Percentiles rank a stretch among this genome's conserved stretches.
phyloP scores from a whole-genome alignment of 2,888 invertebrate genomes.

The Cataglyphis livida region DNA sequence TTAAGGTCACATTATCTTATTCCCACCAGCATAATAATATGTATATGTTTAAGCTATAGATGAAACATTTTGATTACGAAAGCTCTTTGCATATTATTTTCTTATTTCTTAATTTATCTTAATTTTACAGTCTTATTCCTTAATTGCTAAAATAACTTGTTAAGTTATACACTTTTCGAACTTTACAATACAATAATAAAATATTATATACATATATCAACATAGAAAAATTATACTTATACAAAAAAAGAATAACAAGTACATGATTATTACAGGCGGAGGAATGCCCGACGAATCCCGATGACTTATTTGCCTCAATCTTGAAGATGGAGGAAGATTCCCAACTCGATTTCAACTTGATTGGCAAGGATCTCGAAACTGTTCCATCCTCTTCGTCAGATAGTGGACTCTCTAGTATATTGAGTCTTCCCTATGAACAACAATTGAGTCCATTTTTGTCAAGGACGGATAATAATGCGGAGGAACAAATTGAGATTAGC shows the following conservation, averaged over 20 bases:
- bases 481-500: slow-evolving; percentile 78
- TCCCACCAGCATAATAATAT: not conserved
- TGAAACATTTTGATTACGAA: slow-evolving; percentile 2
- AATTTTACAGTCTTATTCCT: not conserved
- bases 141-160: not conserved
- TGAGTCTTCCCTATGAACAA: slow-evolving; percentile 86
- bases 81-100: not conserved
- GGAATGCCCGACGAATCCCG: slow-evolving; percentile 86
- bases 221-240: not conserved
- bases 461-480: slow-evolving; percentile 72
- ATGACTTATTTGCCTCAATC: slow-evolving; percentile 90
- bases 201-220: not conserved
- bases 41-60: not conserved
- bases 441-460: slow-evolving; percentile 87
- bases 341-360: slow-evolving; percentile 83
- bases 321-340: slow-evolving; percentile 89
- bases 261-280: slow-evolving; percentile 83
- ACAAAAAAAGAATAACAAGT: not conserved
- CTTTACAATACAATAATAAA: not conserved
- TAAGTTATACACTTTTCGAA: not conserved
- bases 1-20: not conserved
- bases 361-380: slow-evolving; percentile 87
- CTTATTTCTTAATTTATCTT: not conserved
- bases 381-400: slow-evolving; percentile 89
- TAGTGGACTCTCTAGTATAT: slow-evolving; percentile 89